Evolutionary conservation across 2,797 vertebrate species (phyloP).

Genomic region (Argyrosomus regius): DNA sequence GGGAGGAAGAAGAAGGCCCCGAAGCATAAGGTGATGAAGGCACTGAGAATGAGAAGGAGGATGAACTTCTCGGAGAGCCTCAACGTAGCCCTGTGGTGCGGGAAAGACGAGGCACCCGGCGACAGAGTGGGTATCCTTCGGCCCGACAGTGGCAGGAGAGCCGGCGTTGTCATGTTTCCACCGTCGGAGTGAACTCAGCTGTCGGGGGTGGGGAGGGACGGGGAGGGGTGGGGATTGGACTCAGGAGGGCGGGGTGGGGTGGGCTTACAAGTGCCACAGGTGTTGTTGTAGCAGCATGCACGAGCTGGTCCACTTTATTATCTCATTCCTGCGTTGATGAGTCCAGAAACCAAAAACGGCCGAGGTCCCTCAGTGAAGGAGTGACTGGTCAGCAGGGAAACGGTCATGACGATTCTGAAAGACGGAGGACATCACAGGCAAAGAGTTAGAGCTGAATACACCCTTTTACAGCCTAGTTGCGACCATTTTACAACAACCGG

Average conservation of each 20-base stretch:
- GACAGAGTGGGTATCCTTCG: conserved; percentile 94
- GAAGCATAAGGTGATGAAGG: conserved; percentile 99
- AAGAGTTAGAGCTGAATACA: conserved; percentile 3
- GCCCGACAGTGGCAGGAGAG: conserved; percentile 95
- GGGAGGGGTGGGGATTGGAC: too few relatives aligned
- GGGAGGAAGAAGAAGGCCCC: conserved; percentile 99
- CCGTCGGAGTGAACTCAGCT: conserved; percentile 15
- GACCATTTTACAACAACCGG: background rate
- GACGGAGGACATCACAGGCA: conserved; percentile 1
- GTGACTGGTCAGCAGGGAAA: conserved; percentile 61
- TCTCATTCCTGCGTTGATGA: conserved; percentile 80
- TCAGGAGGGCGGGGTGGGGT: background rate
- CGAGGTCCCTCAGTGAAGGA: conserved; percentile 63
- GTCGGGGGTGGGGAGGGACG: conserved; percentile 19
- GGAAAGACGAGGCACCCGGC: conserved; percentile 93
- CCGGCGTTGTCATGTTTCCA: conserved; percentile 92
- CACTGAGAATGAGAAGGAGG: conserved; percentile 99
- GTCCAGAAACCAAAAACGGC: conserved; percentile 58
- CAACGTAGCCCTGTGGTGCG: conserved; percentile 96
- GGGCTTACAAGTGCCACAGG: conserved; percentile 73
- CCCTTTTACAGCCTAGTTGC: background rate
- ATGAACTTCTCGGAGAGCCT: conserved; percentile 99
- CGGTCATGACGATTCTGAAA: conserved; percentile 77
- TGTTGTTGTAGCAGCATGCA: conserved; percentile 75
- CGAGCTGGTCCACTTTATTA: conserved; percentile 74